These are phyloP conservation scores for Ceratina japonica DNA, from an alignment of 1,140 invertebrate species.

Conservation along the genomic window DNA sequence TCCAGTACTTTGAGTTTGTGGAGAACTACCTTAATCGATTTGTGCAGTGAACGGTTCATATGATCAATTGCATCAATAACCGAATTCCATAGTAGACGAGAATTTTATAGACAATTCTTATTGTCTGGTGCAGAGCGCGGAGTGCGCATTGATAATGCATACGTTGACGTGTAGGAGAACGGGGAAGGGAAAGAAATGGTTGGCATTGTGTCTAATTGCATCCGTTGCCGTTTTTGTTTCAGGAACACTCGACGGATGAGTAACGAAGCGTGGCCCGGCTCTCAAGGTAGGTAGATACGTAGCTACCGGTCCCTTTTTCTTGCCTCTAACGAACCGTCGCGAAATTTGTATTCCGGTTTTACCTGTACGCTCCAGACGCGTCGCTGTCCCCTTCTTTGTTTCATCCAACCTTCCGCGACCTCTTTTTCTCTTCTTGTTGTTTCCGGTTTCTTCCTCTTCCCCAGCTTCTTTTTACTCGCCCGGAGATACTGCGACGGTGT, in stretches of 20 bases:
- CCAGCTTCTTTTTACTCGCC: no score
- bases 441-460: neutral
- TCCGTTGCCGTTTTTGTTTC: slow-evolving; percentile 50
- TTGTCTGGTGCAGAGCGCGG: neutral
- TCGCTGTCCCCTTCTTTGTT: neutral
- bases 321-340: slow-evolving; percentile 43
- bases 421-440: neutral
- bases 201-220: slow-evolving; percentile 41
- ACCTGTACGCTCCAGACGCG: neutral
- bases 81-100: no score
- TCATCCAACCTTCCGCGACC: neutral
- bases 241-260: slow-evolving; percentile 42
- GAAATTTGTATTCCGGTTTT: slow-evolving; percentile 30
- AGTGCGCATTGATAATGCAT: neutral
- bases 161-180: neutral
- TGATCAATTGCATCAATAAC: no score
- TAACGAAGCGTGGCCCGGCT: slow-evolving; percentile 47
- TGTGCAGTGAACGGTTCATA: no score
- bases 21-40: no score
- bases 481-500: no score
- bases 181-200: neutral
- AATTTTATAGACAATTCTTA: no score
- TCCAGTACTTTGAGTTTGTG: no score
- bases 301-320: slow-evolving; percentile 16
- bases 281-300: slow-evolving; percentile 32